Conservation (phyloP, 2,888 invertebrate species). For the Nomada ruficornis region DNA sequence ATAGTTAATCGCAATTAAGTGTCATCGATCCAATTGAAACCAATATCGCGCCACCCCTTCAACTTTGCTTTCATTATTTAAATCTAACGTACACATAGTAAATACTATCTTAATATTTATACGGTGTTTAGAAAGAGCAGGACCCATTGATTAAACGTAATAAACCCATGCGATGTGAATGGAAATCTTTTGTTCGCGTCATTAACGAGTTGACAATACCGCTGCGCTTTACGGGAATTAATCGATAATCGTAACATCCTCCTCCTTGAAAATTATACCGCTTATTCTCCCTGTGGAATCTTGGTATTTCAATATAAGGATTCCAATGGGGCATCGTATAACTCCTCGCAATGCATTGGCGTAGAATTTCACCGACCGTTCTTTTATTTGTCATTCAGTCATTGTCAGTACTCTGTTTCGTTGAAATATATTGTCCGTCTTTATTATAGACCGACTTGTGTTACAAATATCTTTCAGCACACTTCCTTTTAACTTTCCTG, state of each 20-base stretch:
- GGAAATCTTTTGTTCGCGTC: slow-evolving; percentile 11
- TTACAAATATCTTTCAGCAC: neutral
- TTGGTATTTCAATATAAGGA: slow-evolving; percentile 75
- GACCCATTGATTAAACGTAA: neutral
- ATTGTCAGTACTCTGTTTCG: neutral
- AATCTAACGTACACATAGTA: neutral
- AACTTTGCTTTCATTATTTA: slow-evolving; percentile 12
- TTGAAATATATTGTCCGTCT: neutral
- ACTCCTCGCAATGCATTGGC: slow-evolving; percentile 17
- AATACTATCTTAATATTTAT: neutral
- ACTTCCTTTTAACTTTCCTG: neutral
- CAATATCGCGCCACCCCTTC: slow-evolving; percentile 66
- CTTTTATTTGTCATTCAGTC: neutral
- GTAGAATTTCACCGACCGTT: neutral
- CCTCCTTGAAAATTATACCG: slow-evolving; percentile 42
- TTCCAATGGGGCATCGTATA: slow-evolving; percentile 62
- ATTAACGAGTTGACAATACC: neutral
- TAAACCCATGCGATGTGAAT: slow-evolving; percentile 1
- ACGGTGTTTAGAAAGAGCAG: neutral
- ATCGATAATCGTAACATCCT: slow-evolving; percentile 55
- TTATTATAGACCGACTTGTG: neutral
- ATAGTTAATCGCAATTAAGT: slow-evolving; percentile 70
- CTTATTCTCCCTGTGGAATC: slow-evolving; percentile 34
- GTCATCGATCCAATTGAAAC: slow-evolving; percentile 78
- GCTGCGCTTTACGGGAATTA: slow-evolving; percentile 18